Evolutionary conservation across 2,888 invertebrate species (phyloP), one percentile per base, ranked within the genome.

Genomic region (Sphaerophoria rueppellii): DNA sequence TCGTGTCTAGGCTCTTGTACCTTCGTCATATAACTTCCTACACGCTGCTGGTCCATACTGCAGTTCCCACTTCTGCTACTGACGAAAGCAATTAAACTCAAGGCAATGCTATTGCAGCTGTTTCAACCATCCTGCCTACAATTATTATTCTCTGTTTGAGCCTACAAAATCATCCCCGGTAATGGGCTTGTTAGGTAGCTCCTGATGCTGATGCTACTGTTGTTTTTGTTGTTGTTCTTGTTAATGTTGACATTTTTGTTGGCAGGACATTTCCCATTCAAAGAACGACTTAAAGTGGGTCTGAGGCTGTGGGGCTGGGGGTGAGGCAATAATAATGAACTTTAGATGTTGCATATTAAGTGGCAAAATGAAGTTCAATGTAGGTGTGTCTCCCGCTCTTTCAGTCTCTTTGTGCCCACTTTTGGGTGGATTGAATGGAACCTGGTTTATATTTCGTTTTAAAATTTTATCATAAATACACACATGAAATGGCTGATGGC

Each of bases 21-120:
- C 70, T 58, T 46, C 43, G n/a, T n/a, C n/a, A n/a, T n/a, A 34
- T 58, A 40, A 34, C 43, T 40, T 55, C 32, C 43, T 43, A 43
- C 9, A 40, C 54, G 43, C 69, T 55, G 9, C 43, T 37, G 2
- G 24, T 24, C 24, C 24, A 24, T 24, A 32, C 58, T 58, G 16
- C 37, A 37, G 14, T 11, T 35, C 16, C 14, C 7, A 2, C 37
- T 67, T 12, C 40, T 61, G 32, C 78, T 85, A 63, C 81, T 81
- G 76, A 76, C 83, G 83, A 81, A 67, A 73, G 80, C 83, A 81
- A 80, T 85, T 76, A 81, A 67, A 85, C 81, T 81, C 80, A 80
- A 76, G 69, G 76, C 71, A 76, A 63, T 85, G 83, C 83, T 81
- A 65, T 70, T 85, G 76, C 80, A 81, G 81, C 81, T 83, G 82